Conservation (phyloP, 2,797 vertebrate species). For the Protosalanx chinensis region DNA sequence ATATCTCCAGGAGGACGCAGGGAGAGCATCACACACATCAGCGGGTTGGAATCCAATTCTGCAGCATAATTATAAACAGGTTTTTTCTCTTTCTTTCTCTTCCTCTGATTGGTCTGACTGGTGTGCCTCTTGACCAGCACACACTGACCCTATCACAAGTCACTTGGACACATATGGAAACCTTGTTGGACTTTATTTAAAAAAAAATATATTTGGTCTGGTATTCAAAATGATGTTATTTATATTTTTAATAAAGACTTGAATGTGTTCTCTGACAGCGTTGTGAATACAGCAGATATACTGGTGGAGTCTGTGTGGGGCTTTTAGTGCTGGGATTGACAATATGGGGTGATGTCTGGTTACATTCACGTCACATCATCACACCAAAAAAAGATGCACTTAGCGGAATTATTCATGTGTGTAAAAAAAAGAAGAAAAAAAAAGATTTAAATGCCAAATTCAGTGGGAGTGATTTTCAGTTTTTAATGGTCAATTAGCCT, state of each 20-base stretch:
- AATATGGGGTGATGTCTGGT: not conserved
- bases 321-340: too few relatives aligned
- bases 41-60: constrained; percentile 50
- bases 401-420: constrained; percentile 45
- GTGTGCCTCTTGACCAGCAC: too few relatives aligned
- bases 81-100: not conserved
- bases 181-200: too few relatives aligned
- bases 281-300: too few relatives aligned
- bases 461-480: constrained; percentile 18
- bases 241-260: too few relatives aligned
- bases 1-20: constrained; percentile 72
- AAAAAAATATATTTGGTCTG: too few relatives aligned
- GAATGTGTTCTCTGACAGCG: too few relatives aligned
- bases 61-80: constrained; percentile 57
- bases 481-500: constrained; percentile 60
- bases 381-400: constrained; percentile 36
- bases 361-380: constrained; percentile 16
- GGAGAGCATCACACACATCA: constrained; percentile 56
- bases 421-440: constrained; percentile 59
- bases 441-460: constrained; percentile 31
- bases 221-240: too few relatives aligned
- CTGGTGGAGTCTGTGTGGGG: too few relatives aligned
- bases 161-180: too few relatives aligned
- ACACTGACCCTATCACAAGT: too few relatives aligned
- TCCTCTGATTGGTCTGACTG: not conserved